phyloP scores from a whole-genome alignment of 2,888 invertebrate species.

The Spodoptera littoralis region DNA sequence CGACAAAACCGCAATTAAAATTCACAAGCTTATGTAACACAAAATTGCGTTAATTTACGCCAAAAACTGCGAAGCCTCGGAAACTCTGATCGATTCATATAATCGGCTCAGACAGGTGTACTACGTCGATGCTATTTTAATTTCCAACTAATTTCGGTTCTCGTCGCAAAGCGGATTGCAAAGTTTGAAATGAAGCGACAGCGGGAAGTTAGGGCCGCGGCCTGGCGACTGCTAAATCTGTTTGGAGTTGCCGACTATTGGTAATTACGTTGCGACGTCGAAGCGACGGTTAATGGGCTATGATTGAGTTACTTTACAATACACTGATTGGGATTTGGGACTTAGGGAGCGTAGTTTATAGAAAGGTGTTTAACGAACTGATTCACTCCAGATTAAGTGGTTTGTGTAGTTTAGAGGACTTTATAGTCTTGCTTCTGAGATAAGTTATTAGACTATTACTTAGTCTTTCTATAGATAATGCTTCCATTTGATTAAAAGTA shows the following conservation, averaged over 20 bases:
- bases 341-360: background rate
- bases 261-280: slow-evolving; percentile 53
- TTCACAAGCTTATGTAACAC: slow-evolving; percentile 27
- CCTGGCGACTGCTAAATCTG: slow-evolving; percentile 58
- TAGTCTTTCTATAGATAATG: too few relatives aligned
- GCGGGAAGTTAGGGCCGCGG: slow-evolving; percentile 62
- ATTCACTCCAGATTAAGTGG: slow-evolving; percentile 10
- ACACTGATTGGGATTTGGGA: slow-evolving; percentile 26
- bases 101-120: slow-evolving; percentile 86
- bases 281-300: slow-evolving; percentile 46
- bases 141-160: slow-evolving; percentile 80
- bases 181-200: slow-evolving; percentile 77
- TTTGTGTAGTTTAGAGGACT: background rate
- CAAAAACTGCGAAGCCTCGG: slow-evolving; percentile 42
- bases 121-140: slow-evolving; percentile 74
- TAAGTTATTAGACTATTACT: too few relatives aligned
- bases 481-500: background rate
- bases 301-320: slow-evolving; percentile 49
- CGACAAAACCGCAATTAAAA: slow-evolving; percentile 33
- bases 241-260: slow-evolving; percentile 51
- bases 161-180: slow-evolving; percentile 81
- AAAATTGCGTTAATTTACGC: slow-evolving; percentile 36
- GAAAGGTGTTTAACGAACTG: slow-evolving; percentile 19
- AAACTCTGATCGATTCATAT: slow-evolving; percentile 61
- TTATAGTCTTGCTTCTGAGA: too few relatives aligned